Conservation (phyloP, 2,888 invertebrate genomes). For the Drosophila recens region DNA sequence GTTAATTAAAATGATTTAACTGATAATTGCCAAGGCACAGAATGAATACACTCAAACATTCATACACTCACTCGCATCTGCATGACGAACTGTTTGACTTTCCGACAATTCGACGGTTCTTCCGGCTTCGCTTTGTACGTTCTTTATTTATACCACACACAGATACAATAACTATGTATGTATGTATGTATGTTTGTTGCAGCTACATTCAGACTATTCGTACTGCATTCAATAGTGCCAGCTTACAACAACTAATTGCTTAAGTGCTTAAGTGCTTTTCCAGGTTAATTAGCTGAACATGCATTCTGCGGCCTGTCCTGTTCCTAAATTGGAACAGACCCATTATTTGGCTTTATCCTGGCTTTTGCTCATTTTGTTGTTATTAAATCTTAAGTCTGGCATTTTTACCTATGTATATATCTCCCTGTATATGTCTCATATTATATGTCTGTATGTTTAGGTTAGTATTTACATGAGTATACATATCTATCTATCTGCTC, state of each 20-base stretch:
- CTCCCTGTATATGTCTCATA: slow-evolving; percentile 31
- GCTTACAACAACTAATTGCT: slow-evolving; percentile 46
- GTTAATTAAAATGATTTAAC: slow-evolving; percentile 82
- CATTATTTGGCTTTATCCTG: slow-evolving; percentile 27
- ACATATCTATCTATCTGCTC: neutral
- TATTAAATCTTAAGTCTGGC: slow-evolving; percentile 46
- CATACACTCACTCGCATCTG: slow-evolving; percentile 17
- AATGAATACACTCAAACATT: slow-evolving; percentile 29
- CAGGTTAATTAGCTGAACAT: slow-evolving; percentile 74
- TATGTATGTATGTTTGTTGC: slow-evolving; percentile 8
- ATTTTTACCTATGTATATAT: slow-evolving; percentile 17
- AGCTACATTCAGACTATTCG: neutral
- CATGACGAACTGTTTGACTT: slow-evolving; percentile 46
- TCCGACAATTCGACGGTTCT: slow-evolving; percentile 33
- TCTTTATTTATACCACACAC: slow-evolving; percentile 37
- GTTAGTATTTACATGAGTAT: slow-evolving; percentile 21
- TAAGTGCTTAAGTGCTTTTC: slow-evolving; percentile 79
- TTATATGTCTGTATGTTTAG: slow-evolving; percentile 34
- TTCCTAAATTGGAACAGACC: slow-evolving; percentile 8
- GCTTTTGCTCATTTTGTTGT: slow-evolving; percentile 41
- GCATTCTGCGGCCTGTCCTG: slow-evolving; percentile 33
- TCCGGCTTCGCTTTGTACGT: slow-evolving; percentile 38
- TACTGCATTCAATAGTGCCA: slow-evolving; percentile 27
- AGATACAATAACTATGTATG: neutral
- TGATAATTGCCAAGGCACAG: slow-evolving; percentile 67